Evolutionary conservation across 1,140 invertebrate species (phyloP).

Genomic region (Apis florea): DNA sequence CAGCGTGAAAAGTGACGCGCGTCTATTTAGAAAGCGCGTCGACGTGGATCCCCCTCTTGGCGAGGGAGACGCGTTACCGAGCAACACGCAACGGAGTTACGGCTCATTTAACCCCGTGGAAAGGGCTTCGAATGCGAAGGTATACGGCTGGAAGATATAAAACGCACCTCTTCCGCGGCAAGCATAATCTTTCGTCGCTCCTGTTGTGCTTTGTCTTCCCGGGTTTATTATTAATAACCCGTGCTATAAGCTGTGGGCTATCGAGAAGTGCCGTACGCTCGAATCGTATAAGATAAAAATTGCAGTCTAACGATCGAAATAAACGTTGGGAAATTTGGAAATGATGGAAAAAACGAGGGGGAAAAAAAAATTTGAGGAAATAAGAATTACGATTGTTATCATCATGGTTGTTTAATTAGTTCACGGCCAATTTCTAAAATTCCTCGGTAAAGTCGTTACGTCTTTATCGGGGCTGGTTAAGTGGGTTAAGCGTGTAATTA

Average conservation of each 20-base stretch:
- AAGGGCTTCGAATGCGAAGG: slow-evolving; percentile 21
- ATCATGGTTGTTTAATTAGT: no score
- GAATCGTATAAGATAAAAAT: no score
- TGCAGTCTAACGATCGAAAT: no score
- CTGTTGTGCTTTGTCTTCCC: background rate
- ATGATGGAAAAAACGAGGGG: no score
- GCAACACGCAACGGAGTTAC: slow-evolving; percentile 46
- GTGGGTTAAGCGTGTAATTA: background rate
- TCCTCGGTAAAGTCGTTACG: no score
- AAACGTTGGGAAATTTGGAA: no score
- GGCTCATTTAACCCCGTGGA: slow-evolving; percentile 40
- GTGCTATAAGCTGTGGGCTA: background rate
- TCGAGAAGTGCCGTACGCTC: no score
- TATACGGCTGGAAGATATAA: slow-evolving; percentile 17
- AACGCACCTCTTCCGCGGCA: background rate
- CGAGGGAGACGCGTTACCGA: slow-evolving; percentile 46
- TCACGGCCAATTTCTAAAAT: no score
- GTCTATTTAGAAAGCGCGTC: slow-evolving; percentile 49
- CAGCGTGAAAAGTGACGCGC: no score
- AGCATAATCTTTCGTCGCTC: background rate
- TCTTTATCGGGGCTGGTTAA: no score
- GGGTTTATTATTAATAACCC: slow-evolving; percentile 9
- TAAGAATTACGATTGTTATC: no score
- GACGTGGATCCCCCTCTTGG: slow-evolving; percentile 36
- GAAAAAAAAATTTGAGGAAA: no score